These are phyloP conservation scores for Colinus virginianus DNA, from an alignment of 2,113 vertebrate species.

Conservation along the genomic window DNA sequence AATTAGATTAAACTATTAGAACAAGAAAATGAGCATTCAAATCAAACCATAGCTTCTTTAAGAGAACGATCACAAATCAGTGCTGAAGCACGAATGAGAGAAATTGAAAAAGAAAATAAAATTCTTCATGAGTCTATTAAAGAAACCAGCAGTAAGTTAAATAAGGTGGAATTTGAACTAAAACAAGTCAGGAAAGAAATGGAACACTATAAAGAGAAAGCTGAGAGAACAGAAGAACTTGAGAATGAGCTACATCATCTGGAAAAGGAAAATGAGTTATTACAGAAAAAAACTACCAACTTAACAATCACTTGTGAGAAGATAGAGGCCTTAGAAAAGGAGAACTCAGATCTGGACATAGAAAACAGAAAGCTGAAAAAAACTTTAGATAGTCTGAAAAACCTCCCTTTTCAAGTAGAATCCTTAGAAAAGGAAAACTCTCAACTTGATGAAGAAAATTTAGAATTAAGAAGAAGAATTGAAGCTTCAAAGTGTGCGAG, in stretches of 20 bases:
- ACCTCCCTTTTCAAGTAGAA: constrained; percentile 89
- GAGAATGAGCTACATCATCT: constrained; percentile 88
- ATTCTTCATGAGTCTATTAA: constrained; percentile 96
- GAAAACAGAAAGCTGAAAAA: constrained; percentile 94
- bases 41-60: constrained; percentile 89
- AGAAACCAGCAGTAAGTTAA: constrained; percentile 93
- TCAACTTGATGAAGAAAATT: constrained; percentile 94
- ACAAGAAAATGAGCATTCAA: constrained; percentile 94
- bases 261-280: constrained; percentile 90
- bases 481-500: constrained; percentile 87
- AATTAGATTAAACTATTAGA: constrained; percentile 91
- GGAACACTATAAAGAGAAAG: constrained; percentile 92
- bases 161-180: constrained; percentile 94
- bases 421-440: constrained; percentile 93
- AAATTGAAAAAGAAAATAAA: constrained; percentile 96
- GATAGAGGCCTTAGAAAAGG: constrained; percentile 90
- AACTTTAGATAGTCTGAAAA: constrained; percentile 89
- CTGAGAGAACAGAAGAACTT: constrained; percentile 91
- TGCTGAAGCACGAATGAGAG: constrained; percentile 93
- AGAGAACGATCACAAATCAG: constrained; percentile 94
- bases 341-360: constrained; percentile 89
- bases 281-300: constrained; percentile 92
- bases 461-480: constrained; percentile 88
- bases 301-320: constrained; percentile 95
- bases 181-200: constrained; percentile 93